phyloP scores from a whole-genome alignment of 1,140 invertebrate genomes.

The Zeugodacus cucurbitae region DNA sequence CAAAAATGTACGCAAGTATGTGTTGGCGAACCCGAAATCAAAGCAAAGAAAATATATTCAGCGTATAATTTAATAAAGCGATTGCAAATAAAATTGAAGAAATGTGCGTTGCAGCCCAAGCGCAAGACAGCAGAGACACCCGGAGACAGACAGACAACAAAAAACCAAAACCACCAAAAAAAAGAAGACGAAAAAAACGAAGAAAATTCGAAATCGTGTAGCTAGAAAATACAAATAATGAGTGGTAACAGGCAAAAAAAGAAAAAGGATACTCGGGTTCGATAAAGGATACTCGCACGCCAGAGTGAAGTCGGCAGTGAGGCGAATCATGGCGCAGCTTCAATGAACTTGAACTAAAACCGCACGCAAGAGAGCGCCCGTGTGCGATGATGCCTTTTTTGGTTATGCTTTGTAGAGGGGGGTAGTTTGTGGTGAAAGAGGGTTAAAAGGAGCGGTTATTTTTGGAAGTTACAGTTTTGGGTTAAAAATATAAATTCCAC shows the following conservation, averaged over 20 bases:
- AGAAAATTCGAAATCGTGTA: background rate
- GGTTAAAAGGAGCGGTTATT: background rate
- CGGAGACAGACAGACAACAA: background rate
- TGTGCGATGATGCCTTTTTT: background rate
- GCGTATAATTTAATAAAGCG: slow-evolving; percentile 65
- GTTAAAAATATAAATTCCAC: background rate
- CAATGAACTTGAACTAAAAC: slow-evolving; percentile 40
- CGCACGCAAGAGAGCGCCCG: slow-evolving; percentile 7
- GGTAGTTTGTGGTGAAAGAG: background rate
- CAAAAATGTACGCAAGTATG: background rate
- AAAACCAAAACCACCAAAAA: background rate
- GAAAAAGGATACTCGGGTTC: background rate
- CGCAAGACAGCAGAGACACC: background rate
- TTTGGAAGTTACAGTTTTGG: background rate
- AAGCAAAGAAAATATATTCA: slow-evolving; percentile 58
- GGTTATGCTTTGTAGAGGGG: background rate
- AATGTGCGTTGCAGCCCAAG: background rate
- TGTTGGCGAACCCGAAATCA: background rate
- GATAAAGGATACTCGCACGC: background rate
- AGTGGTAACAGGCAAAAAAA: background rate
- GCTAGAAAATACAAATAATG: slow-evolving; percentile 24
- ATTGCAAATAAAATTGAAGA: slow-evolving; percentile 51
- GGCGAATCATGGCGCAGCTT: background rate
- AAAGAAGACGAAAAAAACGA: slow-evolving; percentile 47
- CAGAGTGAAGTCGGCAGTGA: background rate